Conservation (phyloP, 2,888 invertebrate genomes). For the Synergus umbraculus region DNA sequence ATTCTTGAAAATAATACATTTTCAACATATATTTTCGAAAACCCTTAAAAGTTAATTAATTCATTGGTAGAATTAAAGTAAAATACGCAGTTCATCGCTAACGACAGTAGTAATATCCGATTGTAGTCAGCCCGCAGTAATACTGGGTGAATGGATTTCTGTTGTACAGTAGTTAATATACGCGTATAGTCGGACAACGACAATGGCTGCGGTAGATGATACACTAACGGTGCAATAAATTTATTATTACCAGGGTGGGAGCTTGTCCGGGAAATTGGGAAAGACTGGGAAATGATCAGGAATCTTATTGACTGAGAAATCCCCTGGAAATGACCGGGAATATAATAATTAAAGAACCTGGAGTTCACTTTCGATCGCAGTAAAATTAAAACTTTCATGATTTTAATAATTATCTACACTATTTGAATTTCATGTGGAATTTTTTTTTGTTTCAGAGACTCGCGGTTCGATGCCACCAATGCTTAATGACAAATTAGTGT, state of each 20-base stretch:
- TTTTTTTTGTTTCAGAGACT: constrained; percentile 76
- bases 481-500: constrained; percentile 79
- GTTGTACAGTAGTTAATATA: constrained; percentile 2
- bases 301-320: background rate
- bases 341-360: too few species aligned
- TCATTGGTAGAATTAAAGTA: too few species aligned
- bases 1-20: too few species aligned
- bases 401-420: too few species aligned
- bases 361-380: too few species aligned
- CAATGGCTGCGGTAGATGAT: background rate
- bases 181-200: constrained; percentile 1
- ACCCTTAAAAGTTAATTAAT: too few species aligned
- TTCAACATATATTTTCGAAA: too few species aligned
- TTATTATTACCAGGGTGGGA: background rate
- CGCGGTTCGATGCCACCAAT: constrained; percentile 80
- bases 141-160: background rate
- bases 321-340: too few species aligned
- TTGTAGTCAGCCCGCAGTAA: background rate
- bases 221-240: background rate
- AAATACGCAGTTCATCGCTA: background rate
- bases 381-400: too few species aligned
- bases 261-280: too few species aligned
- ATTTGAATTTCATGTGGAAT: background rate
- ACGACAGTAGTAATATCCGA: background rate
- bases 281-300: too few species aligned